Percentiles rank a stretch among this genome's conserved stretches.
phyloP scores from a whole-genome alignment of 2,888 invertebrate genomes.

The Lobophora halterata region DNA sequence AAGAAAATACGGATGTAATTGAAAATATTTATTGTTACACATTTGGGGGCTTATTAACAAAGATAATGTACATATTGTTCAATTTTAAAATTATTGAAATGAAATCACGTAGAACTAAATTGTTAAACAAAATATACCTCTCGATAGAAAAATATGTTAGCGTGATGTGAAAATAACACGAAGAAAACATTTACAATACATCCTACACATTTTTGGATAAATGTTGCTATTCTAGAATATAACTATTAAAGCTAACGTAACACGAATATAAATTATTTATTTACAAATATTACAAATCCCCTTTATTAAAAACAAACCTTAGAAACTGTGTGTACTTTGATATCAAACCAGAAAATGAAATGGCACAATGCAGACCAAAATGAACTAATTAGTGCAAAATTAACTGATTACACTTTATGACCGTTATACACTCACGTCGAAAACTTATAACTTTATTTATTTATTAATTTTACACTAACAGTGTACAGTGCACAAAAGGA shows the following conservation, averaged over 20 bases:
- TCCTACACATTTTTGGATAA: slow-evolving; percentile 70
- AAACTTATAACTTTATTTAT: no score
- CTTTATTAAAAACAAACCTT: slow-evolving; percentile 7
- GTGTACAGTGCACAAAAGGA: no score
- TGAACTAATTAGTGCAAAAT: slow-evolving; percentile 16
- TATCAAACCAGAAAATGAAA: slow-evolving; percentile 23
- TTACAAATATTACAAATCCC: slow-evolving; percentile 73
- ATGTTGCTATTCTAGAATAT: slow-evolving; percentile 55
- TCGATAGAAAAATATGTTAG: slow-evolving; percentile 33
- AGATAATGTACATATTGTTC: slow-evolving; percentile 59
- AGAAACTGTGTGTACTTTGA: slow-evolving; percentile 26
- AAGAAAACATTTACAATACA: slow-evolving; percentile 40
- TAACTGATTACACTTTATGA: slow-evolving; percentile 8
- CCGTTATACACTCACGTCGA: slow-evolving; percentile 7
- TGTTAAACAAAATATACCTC: slow-evolving; percentile 30
- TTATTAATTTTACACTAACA: no score
- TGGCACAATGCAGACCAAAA: slow-evolving; percentile 35
- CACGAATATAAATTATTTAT: slow-evolving; percentile 72
- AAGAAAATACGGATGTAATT: slow-evolving; percentile 36
- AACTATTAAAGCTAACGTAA: slow-evolving; percentile 78
- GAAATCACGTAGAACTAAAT: slow-evolving; percentile 27
- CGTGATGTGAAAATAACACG: slow-evolving; percentile 39
- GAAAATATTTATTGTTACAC: slow-evolving; percentile 70
- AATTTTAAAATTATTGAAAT: slow-evolving; percentile 26
- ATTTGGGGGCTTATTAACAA: slow-evolving; percentile 58